phyloP scores from a whole-genome alignment of 2,888 invertebrate genomes.

The Xanthorhoe spadicearia region DNA sequence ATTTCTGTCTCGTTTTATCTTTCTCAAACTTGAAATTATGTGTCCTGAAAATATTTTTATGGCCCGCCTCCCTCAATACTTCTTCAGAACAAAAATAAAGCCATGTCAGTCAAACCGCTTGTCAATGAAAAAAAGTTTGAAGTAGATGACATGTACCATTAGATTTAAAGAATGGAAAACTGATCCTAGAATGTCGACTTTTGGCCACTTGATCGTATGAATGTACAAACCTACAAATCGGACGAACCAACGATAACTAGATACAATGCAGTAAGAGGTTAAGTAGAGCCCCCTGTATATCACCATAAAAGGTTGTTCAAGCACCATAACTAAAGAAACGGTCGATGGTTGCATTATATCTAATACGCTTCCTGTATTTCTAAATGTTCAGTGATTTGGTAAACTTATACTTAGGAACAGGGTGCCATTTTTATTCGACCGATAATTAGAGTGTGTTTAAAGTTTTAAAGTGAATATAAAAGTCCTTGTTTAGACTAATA shows the following conservation, averaged over 20 bases:
- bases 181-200: neutral
- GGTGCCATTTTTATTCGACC: too few relatives aligned
- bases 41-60: slow-evolving; percentile 1
- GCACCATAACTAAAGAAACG: slow-evolving; percentile 51
- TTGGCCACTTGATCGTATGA: too few relatives aligned
- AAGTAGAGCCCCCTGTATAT: slow-evolving; percentile 18
- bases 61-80: neutral
- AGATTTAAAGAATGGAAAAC: neutral
- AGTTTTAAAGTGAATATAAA: too few relatives aligned
- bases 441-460: too few relatives aligned
- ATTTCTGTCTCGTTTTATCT: slow-evolving; percentile 17
- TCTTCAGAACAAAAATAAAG: too few relatives aligned
- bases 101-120: too few relatives aligned
- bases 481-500: too few relatives aligned
- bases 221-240: too few relatives aligned
- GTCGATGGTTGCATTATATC: slow-evolving; percentile 45
- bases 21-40: neutral
- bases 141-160: too few relatives aligned
- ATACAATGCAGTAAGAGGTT: too few relatives aligned
- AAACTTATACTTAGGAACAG: neutral
- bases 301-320: slow-evolving; percentile 57
- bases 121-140: too few relatives aligned
- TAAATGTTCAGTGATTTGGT: slow-evolving; percentile 24
- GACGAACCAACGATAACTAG: too few relatives aligned
- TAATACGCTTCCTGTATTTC: slow-evolving; percentile 55